Conservation (phyloP, 2,113 vertebrate genomes). For the Miniopterus natalensis region DNA sequence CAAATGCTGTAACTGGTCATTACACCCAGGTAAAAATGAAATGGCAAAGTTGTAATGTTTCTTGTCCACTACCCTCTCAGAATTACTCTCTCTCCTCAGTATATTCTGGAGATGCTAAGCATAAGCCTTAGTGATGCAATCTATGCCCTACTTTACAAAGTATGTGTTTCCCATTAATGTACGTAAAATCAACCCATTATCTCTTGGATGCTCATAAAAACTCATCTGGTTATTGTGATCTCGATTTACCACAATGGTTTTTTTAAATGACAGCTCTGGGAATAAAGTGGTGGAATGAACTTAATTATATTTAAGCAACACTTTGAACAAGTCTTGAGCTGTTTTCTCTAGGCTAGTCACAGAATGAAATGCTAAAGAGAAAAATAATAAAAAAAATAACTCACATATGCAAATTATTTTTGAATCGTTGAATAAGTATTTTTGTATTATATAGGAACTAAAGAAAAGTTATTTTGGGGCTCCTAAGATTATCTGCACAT, state of each 20-base stretch:
- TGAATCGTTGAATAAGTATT: not conserved
- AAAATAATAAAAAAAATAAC: not conserved
- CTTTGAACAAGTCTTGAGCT: not conserved
- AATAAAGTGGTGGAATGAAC: not conserved
- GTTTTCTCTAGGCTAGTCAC: not conserved
- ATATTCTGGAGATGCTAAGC: not conserved
- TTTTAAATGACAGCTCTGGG: not conserved
- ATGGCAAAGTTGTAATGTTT: not conserved
- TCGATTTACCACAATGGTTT: not conserved
- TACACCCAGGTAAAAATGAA: slow-evolving; percentile 71
- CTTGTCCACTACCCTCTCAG: not conserved
- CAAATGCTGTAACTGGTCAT: not conserved
- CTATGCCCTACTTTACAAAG: not conserved
- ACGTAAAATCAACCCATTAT: not conserved
- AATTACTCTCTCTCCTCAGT: not conserved
- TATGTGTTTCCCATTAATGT: not conserved
- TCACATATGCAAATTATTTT: not conserved
- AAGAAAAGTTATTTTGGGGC: not conserved
- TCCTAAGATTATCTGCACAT: not conserved
- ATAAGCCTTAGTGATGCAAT: not conserved
- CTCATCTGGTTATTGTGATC: not conserved
- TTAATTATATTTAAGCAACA: not conserved
- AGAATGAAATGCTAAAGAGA: not conserved
- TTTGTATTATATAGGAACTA: not conserved
- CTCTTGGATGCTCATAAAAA: not conserved